Conservation (phyloP, 1,140 invertebrate genomes). For the Callitettix versicolor region DNA sequence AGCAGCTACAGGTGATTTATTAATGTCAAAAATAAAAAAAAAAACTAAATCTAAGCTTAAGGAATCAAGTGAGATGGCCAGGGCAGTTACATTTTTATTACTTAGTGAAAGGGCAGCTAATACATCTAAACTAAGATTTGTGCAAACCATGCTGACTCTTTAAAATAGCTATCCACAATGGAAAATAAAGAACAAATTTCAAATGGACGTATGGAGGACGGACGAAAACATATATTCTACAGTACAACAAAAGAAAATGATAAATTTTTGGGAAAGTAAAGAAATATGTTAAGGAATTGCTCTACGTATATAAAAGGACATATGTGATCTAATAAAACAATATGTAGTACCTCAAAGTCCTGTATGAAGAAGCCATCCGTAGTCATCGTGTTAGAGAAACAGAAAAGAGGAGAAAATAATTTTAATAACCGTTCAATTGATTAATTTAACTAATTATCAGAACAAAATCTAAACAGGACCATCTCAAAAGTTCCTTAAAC, state of each 20-base stretch:
- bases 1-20: background rate
- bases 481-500: constrained; percentile 92
- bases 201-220: constrained; percentile 13
- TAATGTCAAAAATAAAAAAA: constrained; percentile 13
- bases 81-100: constrained; percentile 7
- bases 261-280: constrained; percentile 9
- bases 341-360: constrained; percentile 60
- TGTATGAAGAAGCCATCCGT: constrained; percentile 41
- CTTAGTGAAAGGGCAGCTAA: background rate
- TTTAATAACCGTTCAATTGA: background rate
- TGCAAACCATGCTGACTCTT: constrained; percentile 4
- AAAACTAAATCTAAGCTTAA: constrained; percentile 8
- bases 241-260: constrained; percentile 11
- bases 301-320: constrained; percentile 17
- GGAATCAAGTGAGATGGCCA: constrained; percentile 15
- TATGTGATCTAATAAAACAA: constrained; percentile 25
- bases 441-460: too few relatives aligned
- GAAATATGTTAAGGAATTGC: constrained; percentile 18
- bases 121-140: constrained; percentile 9
- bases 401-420: constrained; percentile 38
- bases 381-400: constrained; percentile 38
- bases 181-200: background rate
- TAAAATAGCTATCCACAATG: background rate
- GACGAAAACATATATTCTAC: constrained; percentile 14
- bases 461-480: constrained; percentile 46